A percentile compares a stretch with the other conserved stretches of the same genome.
Evolutionary conservation across 2,113 vertebrate genomes (phyloP).

Genomic region (Leptobrachium leishanense): DNA sequence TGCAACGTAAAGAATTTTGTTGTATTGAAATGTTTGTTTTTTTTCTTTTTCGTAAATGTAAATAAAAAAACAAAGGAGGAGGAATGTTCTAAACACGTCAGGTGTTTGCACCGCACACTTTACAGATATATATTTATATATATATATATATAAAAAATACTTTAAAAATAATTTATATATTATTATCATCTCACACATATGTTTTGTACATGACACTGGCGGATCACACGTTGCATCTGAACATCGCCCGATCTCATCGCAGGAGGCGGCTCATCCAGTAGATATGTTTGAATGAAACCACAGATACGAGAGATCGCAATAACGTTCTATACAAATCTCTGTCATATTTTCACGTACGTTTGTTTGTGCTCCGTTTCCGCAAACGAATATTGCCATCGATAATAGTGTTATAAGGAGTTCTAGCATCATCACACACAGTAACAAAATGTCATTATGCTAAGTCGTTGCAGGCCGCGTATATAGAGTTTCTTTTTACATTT

Average conservation of each 20-base stretch:
- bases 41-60: too few species aligned
- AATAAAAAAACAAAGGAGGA: too few species aligned
- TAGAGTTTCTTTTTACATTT: conserved; percentile 14
- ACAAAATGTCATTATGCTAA: conserved; percentile 43
- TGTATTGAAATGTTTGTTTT: too few species aligned
- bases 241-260: background rate
- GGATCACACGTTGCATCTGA: background rate
- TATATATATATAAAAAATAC: conserved; percentile 2
- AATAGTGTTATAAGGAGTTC: background rate
- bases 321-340: background rate
- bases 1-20: too few species aligned
- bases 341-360: background rate
- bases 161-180: background rate
- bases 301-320: background rate
- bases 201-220: background rate
- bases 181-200: background rate
- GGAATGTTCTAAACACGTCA: background rate
- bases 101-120: background rate
- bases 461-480: conserved; percentile 50
- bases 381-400: background rate
- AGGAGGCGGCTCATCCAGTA: background rate
- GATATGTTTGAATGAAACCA: background rate
- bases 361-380: background rate
- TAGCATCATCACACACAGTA: background rate
- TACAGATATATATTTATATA: background rate